These are phyloP conservation scores for Ladona fulva DNA, from an alignment of 1,140 invertebrate species.

Conservation along the genomic window DNA sequence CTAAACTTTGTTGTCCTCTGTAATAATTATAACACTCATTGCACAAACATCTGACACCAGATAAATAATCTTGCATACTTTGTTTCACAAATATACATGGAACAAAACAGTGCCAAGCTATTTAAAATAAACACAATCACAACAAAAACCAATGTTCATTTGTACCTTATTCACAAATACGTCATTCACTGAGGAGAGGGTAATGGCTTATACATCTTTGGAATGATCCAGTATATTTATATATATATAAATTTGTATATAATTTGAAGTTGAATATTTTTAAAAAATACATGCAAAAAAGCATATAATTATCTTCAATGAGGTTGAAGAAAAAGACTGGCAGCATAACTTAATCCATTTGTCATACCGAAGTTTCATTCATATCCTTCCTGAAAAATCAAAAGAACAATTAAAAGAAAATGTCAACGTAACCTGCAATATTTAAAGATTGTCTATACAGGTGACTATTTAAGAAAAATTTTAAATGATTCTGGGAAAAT, in stretches of 20 bases:
- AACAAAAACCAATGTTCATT: not conserved
- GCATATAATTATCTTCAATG: too few species aligned
- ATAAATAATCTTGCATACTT: slow-evolving; percentile 4
- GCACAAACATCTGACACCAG: not conserved
- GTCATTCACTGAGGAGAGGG: not conserved
- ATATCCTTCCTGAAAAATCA: slow-evolving; percentile 28
- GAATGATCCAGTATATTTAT: too few species aligned
- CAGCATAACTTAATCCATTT: slow-evolving; percentile 3
- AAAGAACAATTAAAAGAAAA: slow-evolving; percentile 17
- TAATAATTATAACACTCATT: not conserved
- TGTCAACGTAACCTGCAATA: not conserved
- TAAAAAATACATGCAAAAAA: too few species aligned
- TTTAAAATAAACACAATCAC: not conserved
- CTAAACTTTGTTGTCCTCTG: not conserved
- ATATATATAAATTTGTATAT: too few species aligned
- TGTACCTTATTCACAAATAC: not conserved
- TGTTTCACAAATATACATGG: slow-evolving; percentile 1
- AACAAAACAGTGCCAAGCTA: not conserved
- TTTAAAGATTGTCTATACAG: too few species aligned
- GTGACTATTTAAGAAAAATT: too few species aligned
- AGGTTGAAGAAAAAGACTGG: not conserved
- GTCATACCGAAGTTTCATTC: slow-evolving; percentile 29
- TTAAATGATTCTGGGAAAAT: too few species aligned
- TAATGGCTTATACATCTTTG: too few species aligned
- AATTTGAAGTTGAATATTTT: too few species aligned